phyloP scores from a whole-genome alignment of 2,113 vertebrate species.

The Eidolon helvum region DNA sequence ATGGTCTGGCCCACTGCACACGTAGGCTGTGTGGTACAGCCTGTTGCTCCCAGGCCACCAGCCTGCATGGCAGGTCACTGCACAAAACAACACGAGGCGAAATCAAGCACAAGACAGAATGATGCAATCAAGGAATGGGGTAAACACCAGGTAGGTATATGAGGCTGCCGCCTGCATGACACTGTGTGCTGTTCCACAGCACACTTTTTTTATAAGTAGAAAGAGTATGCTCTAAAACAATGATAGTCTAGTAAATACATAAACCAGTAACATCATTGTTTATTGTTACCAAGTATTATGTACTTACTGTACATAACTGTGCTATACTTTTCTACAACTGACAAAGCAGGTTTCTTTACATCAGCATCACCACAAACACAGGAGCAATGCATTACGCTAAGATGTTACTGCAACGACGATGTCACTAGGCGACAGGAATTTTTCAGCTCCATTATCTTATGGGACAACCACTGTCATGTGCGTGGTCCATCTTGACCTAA shows the following conservation, averaged over 20 bases:
- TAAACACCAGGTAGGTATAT: fast-evolving
- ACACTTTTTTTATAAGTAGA: neutral
- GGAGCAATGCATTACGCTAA: neutral
- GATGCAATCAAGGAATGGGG: neutral
- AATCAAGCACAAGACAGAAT: neutral
- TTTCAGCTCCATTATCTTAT: neutral
- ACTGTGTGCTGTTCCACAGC: neutral
- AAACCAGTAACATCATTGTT: neutral
- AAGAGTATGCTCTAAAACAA: neutral
- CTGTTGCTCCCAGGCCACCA: fast-evolving
- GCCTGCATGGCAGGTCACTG: neutral
- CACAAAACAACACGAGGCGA: neutral
- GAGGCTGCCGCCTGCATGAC: neutral
- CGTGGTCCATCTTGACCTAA: neutral
- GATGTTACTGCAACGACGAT: too few species aligned
- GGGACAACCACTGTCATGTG: neutral
- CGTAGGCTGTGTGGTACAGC: neutral
- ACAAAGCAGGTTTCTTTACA: neutral
- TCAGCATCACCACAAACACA: neutral
- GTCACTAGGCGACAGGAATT: neutral
- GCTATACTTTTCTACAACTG: neutral
- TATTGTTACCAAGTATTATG: neutral
- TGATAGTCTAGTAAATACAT: neutral
- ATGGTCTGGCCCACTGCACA: neutral
- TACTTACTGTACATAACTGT: neutral